Percentiles rank a stretch among this genome's conserved stretches.
phyloP scores from a whole-genome alignment of 2,888 invertebrate species.

The Scaptomyza polygonia region DNA sequence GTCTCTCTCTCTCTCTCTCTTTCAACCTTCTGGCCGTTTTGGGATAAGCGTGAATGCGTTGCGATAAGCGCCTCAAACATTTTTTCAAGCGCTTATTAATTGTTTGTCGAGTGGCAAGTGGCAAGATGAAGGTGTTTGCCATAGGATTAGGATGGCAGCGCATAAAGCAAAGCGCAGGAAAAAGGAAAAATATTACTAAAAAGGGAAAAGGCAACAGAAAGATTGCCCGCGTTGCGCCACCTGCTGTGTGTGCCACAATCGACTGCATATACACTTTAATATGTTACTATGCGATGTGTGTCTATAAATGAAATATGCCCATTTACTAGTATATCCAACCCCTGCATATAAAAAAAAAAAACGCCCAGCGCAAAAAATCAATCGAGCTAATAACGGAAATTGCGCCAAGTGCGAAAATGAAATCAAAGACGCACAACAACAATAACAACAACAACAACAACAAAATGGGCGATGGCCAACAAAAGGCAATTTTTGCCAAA shows the following conservation, averaged over 20 bases:
- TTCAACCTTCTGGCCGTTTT: neutral
- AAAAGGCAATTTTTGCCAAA: constrained; percentile 3
- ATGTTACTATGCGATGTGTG: neutral
- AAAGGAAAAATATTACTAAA: neutral
- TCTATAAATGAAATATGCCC: constrained; percentile 50
- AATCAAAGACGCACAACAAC: constrained; percentile 36
- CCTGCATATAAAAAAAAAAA: constrained; percentile 37
- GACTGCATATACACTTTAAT: neutral
- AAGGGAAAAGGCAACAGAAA: neutral
- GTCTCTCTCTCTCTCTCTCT: neutral
- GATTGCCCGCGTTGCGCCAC: constrained; percentile 10
- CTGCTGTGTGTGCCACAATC: constrained; percentile 22
- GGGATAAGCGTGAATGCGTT: constrained; percentile 61
- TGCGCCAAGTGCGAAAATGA: constrained; percentile 42
- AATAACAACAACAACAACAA: no score
- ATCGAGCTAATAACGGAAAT: constrained; percentile 79
- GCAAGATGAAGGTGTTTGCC: constrained; percentile 60
- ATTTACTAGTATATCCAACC: neutral
- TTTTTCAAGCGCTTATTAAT: constrained; percentile 75
- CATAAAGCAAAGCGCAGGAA: neutral
- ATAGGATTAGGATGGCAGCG: constrained; percentile 58
- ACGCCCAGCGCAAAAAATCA: no score
- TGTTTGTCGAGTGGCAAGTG: constrained; percentile 62
- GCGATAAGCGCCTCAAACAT: constrained; percentile 76
- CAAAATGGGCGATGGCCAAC: constrained; percentile 16